Conservation (phyloP, 2,113 vertebrate genomes). For the Archilochus colubris region DNA sequence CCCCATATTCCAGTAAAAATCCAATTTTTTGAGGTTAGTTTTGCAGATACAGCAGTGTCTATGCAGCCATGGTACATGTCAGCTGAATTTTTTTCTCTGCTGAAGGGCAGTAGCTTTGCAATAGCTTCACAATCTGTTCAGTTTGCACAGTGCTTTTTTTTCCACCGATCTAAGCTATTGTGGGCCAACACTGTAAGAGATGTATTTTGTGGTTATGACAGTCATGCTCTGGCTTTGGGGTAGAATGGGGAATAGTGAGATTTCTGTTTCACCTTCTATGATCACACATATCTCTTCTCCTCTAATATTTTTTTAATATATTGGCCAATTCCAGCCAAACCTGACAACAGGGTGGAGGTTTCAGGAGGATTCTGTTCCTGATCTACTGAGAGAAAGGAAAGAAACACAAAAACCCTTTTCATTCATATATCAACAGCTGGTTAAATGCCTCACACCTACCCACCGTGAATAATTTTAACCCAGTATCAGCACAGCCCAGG, state of each 20-base stretch:
- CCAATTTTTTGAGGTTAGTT: neutral
- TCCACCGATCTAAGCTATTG: too few relatives aligned
- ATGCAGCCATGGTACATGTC: neutral
- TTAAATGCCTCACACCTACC: neutral
- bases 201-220: neutral
- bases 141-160: neutral
- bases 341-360: neutral
- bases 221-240: neutral
- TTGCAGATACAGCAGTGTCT: neutral
- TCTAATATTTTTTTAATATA: neutral
- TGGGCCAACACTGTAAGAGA: neutral
- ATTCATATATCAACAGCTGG: neutral
- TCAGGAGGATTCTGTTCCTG: neutral
- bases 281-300: fast-evolving
- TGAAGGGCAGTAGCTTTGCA: neutral
- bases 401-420: neutral
- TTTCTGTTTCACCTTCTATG: neutral
- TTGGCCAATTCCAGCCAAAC: neutral
- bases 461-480: neutral
- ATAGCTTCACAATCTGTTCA: neutral
- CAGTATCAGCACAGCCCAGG: neutral
- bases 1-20: neutral
- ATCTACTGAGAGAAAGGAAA: neutral
- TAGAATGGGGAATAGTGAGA: neutral
- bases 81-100: neutral